Percentiles rank a stretch among this genome's conserved stretches.
Conservation (phyloP, 2,113 vertebrate genomes). For the Syngnathoides biaculeatus region DNA sequence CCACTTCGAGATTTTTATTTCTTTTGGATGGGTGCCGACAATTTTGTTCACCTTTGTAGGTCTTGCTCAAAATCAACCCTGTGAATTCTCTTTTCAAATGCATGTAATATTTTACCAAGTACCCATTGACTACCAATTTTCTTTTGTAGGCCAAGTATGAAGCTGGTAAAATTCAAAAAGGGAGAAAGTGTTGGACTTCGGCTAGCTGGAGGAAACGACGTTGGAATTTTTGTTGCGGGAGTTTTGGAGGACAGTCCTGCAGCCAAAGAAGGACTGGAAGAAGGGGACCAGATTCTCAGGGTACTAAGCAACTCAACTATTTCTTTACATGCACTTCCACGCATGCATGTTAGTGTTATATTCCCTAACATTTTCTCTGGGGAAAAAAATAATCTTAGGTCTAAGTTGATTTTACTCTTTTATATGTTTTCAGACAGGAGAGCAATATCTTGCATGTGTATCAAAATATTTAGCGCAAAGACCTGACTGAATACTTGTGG, state of each 20-base stretch:
- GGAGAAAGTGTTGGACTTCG: constrained; percentile 95
- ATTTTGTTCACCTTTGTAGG: neutral
- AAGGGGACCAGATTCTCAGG: constrained; percentile 99
- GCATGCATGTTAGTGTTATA: neutral
- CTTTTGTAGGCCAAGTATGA: constrained; percentile 91
- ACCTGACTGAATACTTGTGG: neutral
- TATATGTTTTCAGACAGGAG: neutral
- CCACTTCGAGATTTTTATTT: neutral
- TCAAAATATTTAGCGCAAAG: neutral
- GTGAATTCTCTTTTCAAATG: neutral
- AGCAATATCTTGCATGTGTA: neutral
- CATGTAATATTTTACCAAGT: neutral
- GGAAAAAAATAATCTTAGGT: neutral
- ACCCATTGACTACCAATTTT: constrained; percentile 19
- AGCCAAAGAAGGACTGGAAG: constrained; percentile 94
- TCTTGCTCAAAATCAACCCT: neutral
- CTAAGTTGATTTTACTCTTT: neutral
- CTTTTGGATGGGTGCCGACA: neutral
- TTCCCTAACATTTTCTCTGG: constrained; percentile 3
- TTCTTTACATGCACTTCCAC: neutral
- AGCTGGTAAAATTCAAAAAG: constrained; percentile 97
- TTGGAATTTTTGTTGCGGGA: constrained; percentile 97
- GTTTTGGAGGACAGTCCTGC: constrained; percentile 97
- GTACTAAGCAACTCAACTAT: constrained; percentile 60
- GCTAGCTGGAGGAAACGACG: constrained; percentile 96